phyloP scores from a whole-genome alignment of 1,140 invertebrate genomes.

The Hyles vespertilio region DNA sequence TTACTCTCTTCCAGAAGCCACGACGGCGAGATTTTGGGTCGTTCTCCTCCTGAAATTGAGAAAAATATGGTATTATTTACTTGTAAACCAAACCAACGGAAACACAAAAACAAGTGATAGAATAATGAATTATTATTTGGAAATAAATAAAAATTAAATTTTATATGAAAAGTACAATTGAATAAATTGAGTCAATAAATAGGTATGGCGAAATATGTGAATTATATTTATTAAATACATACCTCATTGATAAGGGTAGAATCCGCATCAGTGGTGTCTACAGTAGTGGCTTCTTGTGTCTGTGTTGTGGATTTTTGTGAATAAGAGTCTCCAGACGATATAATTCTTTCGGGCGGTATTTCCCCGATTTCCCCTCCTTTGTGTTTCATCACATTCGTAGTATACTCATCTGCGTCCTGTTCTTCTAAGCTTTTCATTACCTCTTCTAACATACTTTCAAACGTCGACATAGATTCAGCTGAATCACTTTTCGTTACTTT shows the following conservation, averaged over 20 bases:
- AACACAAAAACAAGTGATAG: too few species aligned
- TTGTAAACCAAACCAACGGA: too few species aligned
- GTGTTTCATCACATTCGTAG: slow-evolving; percentile 67
- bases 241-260: slow-evolving; percentile 40
- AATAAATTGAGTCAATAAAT: too few species aligned
- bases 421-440: slow-evolving; percentile 75
- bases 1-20: slow-evolving; percentile 81
- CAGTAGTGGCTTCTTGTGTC: slow-evolving; percentile 35
- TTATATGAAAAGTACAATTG: too few species aligned
- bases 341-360: slow-evolving; percentile 66
- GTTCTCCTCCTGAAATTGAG: slow-evolving; percentile 48
- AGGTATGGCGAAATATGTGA: too few species aligned
- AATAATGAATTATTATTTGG: too few species aligned
- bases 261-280: slow-evolving; percentile 25
- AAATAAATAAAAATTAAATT: too few species aligned
- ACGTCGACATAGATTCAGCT: slow-evolving; percentile 56
- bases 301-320: slow-evolving; percentile 35
- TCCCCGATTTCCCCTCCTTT: slow-evolving; percentile 74
- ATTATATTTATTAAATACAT: slow-evolving; percentile 3
- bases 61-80: background rate
- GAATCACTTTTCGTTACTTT: slow-evolving; percentile 56
- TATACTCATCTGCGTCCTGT: slow-evolving; percentile 72
- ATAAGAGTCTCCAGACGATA: slow-evolving; percentile 51
- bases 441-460: slow-evolving; percentile 74
- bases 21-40: slow-evolving; percentile 67